Percentiles rank a stretch among this genome's conserved stretches.
phyloP scores from a whole-genome alignment of 2,113 vertebrate genomes.

The Meles meles region DNA sequence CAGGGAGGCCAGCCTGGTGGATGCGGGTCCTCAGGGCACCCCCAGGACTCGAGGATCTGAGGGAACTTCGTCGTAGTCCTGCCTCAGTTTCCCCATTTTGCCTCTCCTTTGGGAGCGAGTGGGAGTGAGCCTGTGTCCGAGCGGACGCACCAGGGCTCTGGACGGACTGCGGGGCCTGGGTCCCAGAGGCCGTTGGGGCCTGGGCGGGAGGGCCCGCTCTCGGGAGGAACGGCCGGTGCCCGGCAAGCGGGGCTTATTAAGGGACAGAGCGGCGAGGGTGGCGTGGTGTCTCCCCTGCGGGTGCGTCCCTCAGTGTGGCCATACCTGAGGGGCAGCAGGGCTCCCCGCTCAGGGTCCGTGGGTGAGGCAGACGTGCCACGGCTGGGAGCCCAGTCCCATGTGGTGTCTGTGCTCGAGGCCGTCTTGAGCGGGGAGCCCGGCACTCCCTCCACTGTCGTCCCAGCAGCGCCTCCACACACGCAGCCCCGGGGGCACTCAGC shows the following conservation, averaged over 20 bases:
- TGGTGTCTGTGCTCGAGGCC: background rate
- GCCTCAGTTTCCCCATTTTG: background rate
- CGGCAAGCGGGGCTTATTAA: no score
- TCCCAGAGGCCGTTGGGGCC: background rate
- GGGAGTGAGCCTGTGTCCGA: background rate
- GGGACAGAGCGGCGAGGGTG: background rate
- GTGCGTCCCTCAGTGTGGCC: no score
- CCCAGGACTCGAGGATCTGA: background rate
- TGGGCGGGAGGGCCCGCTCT: background rate
- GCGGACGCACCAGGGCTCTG: background rate
- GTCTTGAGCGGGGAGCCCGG: background rate
- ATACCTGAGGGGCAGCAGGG: rapidly evolving
- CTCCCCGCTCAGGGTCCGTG: background rate
- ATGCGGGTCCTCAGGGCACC: background rate
- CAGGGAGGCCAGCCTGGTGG: background rate
- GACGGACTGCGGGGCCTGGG: no score
- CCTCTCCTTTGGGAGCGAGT: background rate
- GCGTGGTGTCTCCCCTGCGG: background rate
- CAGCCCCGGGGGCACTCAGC: background rate
- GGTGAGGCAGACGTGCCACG: background rate
- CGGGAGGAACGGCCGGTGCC: no score
- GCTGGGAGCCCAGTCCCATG: rapidly evolving
- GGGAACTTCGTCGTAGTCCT: background rate
- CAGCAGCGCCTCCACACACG: background rate
- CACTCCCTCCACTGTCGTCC: background rate